phyloP scores from a whole-genome alignment of 23 tunicate genomes.

The Diplosoma virens region DNA sequence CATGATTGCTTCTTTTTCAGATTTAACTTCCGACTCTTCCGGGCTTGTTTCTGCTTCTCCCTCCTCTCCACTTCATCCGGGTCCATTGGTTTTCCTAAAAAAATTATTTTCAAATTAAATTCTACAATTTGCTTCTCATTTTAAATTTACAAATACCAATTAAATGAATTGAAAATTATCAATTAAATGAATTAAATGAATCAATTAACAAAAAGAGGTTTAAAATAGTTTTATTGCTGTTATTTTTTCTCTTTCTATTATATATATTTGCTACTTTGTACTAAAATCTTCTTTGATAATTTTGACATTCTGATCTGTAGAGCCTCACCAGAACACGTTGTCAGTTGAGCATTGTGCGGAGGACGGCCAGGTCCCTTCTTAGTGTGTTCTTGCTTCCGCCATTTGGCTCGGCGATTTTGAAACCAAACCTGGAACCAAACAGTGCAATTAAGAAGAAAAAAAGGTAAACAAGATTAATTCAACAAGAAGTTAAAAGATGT shows the following conservation, averaged over 20 bases:
- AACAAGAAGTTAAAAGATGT: too few species aligned
- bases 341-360: conserved; percentile 86
- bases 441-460: neutral
- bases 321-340: conserved; percentile 78
- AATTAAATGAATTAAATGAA: too few species aligned
- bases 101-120: neutral
- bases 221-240: too few species aligned
- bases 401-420: conserved; percentile 99
- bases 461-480: neutral
- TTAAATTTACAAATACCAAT: too few species aligned
- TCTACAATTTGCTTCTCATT: too few species aligned
- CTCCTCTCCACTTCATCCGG: conserved; percentile 67
- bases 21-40: neutral
- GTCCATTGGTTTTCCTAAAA: conserved; percentile 70
- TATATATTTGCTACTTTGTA: too few species aligned
- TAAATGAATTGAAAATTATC: too few species aligned
- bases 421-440: conserved; percentile 88
- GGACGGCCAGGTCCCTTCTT: conserved; percentile 97
- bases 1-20: neutral
- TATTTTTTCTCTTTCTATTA: too few species aligned
- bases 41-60: conserved; percentile 10
- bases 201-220: too few species aligned
- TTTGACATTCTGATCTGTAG: neutral
- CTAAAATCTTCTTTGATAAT: neutral
- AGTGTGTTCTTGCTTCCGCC: conserved; percentile 96